Percentiles rank a stretch among this genome's conserved stretches.
Conservation (phyloP, 2,113 vertebrate species). For the Glaucidium brasilianum region DNA sequence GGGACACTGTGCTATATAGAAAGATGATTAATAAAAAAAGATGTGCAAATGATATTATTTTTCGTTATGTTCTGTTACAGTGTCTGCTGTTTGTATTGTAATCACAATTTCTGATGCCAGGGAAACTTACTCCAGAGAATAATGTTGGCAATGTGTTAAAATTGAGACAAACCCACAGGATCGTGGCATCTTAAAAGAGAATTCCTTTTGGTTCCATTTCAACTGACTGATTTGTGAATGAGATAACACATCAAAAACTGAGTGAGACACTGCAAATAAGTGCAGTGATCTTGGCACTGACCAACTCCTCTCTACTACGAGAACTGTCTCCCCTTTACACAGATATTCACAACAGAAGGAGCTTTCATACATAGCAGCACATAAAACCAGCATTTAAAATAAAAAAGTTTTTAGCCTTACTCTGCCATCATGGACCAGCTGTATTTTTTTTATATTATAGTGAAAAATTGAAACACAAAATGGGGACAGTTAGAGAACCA, state of each 20-base stretch:
- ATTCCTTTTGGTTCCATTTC: not conserved
- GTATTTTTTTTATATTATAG: not conserved
- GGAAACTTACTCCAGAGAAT: not conserved
- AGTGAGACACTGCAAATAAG: not conserved
- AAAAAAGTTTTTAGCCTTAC: not conserved
- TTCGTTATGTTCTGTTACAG: fast-evolving
- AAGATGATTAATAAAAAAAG: not conserved
- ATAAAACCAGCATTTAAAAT: not conserved
- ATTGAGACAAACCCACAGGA: not conserved
- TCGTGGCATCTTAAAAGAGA: not conserved
- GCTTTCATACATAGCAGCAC: not conserved
- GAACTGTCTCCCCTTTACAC: not conserved
- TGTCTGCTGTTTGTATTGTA: not conserved
- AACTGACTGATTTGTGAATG: not conserved
- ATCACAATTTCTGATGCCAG: not conserved
- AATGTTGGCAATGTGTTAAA: not conserved
- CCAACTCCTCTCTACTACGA: not conserved
- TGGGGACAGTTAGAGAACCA: not conserved
- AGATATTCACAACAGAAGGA: not conserved
- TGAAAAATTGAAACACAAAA: not conserved
- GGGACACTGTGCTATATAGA: not conserved
- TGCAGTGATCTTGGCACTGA: not conserved
- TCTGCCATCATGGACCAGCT: not conserved
- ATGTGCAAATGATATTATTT: not conserved
- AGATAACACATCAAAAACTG: not conserved